These are phyloP conservation scores for Mnemiopsis leidyi DNA, from an alignment of 37 sponge, comb jelly and placozoan genomes.

Conservation along the genomic window DNA sequence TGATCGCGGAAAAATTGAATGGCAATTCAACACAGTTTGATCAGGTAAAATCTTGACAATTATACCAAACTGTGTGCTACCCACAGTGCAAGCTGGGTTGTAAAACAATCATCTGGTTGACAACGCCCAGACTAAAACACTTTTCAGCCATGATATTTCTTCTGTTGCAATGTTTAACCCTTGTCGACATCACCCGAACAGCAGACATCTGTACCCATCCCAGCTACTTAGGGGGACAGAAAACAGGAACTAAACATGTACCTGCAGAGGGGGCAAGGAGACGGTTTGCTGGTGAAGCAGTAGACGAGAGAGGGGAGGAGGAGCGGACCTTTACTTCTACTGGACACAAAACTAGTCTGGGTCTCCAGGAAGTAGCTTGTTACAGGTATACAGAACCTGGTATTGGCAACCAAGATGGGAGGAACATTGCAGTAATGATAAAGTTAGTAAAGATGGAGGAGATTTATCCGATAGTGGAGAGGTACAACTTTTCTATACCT, in stretches of 20 bases:
- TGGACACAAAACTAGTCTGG: background rate
- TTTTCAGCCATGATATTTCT: background rate
- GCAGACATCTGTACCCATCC: background rate
- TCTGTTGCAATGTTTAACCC: background rate
- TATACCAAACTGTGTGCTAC: background rate
- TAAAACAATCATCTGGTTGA: too few relatives aligned
- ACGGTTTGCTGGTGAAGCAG: background rate
- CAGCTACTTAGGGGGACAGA: background rate
- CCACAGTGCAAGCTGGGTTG: background rate
- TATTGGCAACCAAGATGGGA: background rate
- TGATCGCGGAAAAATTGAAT: background rate
- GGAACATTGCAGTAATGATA: background rate
- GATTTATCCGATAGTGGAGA: background rate
- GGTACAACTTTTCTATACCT: slow-evolving; percentile 26
- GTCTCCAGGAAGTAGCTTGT: background rate
- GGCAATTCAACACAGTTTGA: background rate
- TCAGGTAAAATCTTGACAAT: background rate
- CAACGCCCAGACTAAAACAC: background rate
- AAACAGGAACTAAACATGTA: background rate
- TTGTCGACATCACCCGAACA: background rate
- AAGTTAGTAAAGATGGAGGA: background rate
- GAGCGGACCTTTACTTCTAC: background rate
- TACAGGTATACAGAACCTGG: background rate
- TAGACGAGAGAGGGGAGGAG: background rate
- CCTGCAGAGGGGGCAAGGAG: background rate